Percentiles rank a stretch among this genome's conserved stretches.
Conservation (phyloP, 2,113 vertebrate genomes). For the Artemisiospiza belli region DNA sequence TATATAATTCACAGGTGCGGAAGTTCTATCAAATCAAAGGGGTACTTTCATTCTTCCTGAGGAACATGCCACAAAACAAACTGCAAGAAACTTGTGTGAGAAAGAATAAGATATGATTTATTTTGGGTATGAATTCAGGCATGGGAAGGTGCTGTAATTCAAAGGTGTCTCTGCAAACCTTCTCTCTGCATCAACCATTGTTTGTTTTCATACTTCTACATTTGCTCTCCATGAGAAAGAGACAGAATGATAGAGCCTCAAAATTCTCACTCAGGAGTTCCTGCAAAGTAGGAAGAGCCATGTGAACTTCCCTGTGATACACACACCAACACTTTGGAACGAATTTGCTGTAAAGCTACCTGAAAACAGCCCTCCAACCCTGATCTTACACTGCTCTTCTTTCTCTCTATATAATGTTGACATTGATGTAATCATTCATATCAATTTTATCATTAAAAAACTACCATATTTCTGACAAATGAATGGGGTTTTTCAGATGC, state of each 20-base stretch:
- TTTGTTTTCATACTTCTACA: background rate
- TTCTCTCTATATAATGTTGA: background rate
- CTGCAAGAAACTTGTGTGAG: background rate
- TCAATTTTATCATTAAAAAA: background rate
- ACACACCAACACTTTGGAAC: background rate
- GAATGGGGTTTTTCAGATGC: background rate
- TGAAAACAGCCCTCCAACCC: background rate
- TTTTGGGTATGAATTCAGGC: background rate
- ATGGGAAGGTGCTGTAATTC: background rate
- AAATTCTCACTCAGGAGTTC: background rate
- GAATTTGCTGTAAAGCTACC: background rate
- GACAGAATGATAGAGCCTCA: background rate
- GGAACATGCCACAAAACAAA: slow-evolving; percentile 46
- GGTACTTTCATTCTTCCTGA: slow-evolving; percentile 65
- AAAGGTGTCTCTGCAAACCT: background rate
- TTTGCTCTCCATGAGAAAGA: background rate
- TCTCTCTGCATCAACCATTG: background rate
- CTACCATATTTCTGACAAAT: background rate
- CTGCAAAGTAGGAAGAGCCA: background rate
- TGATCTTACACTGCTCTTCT: background rate
- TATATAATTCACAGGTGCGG: slow-evolving; percentile 55
- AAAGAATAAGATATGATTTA: background rate
- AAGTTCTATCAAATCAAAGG: slow-evolving; percentile 61
- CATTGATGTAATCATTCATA: background rate
- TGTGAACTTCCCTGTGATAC: background rate